phyloP scores from a whole-genome alignment of 2,888 invertebrate genomes.

The Agrotis puta region DNA sequence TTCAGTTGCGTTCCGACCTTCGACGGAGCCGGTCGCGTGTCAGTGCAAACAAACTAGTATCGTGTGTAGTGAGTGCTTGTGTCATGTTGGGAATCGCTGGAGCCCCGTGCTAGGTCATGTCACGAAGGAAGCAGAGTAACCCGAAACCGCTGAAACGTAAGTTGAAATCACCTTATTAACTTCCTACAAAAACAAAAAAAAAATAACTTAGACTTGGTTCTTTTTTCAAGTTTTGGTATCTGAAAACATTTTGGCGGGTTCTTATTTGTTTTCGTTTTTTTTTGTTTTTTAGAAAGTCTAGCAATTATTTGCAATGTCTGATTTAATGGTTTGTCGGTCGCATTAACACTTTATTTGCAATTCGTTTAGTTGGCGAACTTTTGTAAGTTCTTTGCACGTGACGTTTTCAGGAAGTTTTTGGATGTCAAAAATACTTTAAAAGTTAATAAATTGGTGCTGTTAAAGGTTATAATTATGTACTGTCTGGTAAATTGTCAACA shows the following conservation, averaged over 20 bases:
- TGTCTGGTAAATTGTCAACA: neutral
- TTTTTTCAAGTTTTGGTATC: slow-evolving; percentile 19
- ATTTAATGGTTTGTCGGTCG: slow-evolving; percentile 5
- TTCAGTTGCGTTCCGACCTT: slow-evolving; percentile 78
- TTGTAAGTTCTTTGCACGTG: slow-evolving; percentile 18
- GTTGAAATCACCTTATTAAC: slow-evolving; percentile 77
- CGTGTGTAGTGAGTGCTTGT: slow-evolving; percentile 76
- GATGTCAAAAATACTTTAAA: neutral
- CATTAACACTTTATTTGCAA: neutral
- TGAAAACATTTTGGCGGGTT: slow-evolving; percentile 36
- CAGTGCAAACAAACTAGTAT: slow-evolving; percentile 68
- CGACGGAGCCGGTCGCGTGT: slow-evolving; percentile 69
- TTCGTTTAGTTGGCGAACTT: slow-evolving; percentile 18
- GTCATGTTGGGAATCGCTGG: slow-evolving; percentile 83
- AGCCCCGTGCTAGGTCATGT: slow-evolving; percentile 92
- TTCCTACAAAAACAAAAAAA: neutral
- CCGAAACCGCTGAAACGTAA: slow-evolving; percentile 98
- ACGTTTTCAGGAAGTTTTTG: neutral
- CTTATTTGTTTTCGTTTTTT: slow-evolving; percentile 31
- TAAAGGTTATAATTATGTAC: neutral
- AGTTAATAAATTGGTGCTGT: neutral
- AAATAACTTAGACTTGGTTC: neutral
- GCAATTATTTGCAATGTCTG: neutral
- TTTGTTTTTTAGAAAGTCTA: neutral
- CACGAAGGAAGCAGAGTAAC: slow-evolving; percentile 98